Conservation (phyloP, 2,888 invertebrate species). For the Prosopocoilus inquinatus region DNA sequence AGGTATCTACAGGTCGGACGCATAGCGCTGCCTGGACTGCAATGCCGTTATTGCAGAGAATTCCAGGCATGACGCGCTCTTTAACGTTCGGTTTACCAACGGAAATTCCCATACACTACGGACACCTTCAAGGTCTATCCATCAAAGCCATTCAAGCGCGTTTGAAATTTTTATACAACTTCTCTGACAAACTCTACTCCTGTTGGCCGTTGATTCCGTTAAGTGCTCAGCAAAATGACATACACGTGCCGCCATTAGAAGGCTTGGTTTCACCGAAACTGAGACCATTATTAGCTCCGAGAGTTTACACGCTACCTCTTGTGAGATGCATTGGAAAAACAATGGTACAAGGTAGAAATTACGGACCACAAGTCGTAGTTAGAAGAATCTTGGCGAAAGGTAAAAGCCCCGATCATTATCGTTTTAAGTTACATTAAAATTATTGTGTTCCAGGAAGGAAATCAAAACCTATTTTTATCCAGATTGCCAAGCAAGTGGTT, state of each 20-base stretch:
- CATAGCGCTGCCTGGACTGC: conserved; percentile 66
- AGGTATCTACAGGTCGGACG: conserved; percentile 62
- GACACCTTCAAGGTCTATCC: conserved; percentile 53
- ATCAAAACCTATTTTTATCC: conserved; percentile 60
- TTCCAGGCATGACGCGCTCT: conserved; percentile 54
- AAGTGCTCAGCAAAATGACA: conserved; percentile 47
- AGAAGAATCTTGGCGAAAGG: conserved; percentile 59
- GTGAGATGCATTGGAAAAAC: conserved; percentile 63
- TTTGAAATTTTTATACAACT: conserved; percentile 58
- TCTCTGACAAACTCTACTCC: conserved; percentile 61
- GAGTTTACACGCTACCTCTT: conserved; percentile 63
- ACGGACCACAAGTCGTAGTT: conserved; percentile 65
- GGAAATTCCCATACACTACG: conserved; percentile 59
- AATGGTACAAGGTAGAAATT: conserved; percentile 66
- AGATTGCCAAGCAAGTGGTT: conserved; percentile 63
- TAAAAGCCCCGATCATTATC: neutral
- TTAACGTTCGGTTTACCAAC: conserved; percentile 55
- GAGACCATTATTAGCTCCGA: conserved; percentile 56
- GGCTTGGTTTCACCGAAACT: conserved; percentile 51
- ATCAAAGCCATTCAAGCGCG: conserved; percentile 56
- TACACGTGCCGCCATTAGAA: conserved; percentile 49
- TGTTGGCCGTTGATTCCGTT: conserved; percentile 59
- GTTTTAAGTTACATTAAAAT: neutral
- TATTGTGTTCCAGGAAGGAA: conserved; percentile 45
- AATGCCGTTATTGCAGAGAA: conserved; percentile 52